Base-by-base conservation (phyloP, 2,888 invertebrate genomes). In the Aplocera efformata region DNA sequence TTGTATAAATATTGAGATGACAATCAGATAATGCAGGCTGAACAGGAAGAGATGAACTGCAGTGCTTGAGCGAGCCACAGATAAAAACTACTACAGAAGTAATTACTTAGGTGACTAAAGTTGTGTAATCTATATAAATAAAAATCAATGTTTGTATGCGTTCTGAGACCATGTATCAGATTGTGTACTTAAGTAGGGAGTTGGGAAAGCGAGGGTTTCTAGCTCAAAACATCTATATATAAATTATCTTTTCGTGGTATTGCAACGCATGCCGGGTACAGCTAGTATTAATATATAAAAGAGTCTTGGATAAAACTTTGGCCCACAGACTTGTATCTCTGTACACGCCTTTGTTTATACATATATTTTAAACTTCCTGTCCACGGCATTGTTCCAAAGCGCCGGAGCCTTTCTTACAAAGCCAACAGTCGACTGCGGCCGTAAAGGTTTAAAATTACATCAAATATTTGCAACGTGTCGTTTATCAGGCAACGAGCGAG, bases 401-500 rank as follows among this genome's bases (percentile, higher is more conserved):
- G 31, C 32, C 20, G 11, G 27, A 30, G n/a, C n/a, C n/a, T n/a
- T 33, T 26, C 34, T 25, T 10, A 27, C 29, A 10, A 40, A 29
- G 35, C 32, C 21, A 25, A 28, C 31, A 20, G 32, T 41, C 46
- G 37, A 42, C 41, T 34, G 34, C 37, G 39, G 21, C 44, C 30
- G 47, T 50, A 53, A 38, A 58, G 48, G 49, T 50, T 54, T 59
- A 55, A 56, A 57, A 59, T 62, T 55, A 70, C 67, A 68, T 67
- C 61, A 71, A 75, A 75, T 78, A 79, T 82, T 80, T 72, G 80
- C 83, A 70, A 77, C 67, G 72, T 69, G 67, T 67, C 67, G 63
- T 76, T 75, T 80, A 79, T 75, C 72, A 61, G 63, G 56, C 61
- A 67, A 67, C 69, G 56, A 62, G 60, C 45, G 47, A 60, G 55